A percentile compares a stretch with the other conserved stretches of the same genome.
Conservation (phyloP, 2,797 vertebrate species). For the Acipenser oxyrinchus region DNA sequence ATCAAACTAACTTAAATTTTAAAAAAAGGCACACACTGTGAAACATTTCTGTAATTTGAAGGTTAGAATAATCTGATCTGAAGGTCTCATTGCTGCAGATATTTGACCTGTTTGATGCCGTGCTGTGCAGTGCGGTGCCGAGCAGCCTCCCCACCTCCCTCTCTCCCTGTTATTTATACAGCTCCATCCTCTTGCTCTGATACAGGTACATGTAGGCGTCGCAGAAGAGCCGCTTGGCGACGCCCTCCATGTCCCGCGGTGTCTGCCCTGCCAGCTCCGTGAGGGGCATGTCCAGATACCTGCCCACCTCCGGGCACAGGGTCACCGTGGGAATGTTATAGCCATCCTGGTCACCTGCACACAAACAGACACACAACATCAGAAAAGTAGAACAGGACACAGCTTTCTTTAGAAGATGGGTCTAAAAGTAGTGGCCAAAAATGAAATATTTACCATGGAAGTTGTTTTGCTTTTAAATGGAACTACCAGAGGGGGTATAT, state of each 20-base stretch:
- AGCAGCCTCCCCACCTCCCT: rapidly evolving
- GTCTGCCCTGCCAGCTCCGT: constrained; percentile 59
- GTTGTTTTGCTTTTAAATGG: too few species aligned
- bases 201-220: constrained; percentile 90
- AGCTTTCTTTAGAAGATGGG: too few species aligned
- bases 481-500: too few species aligned
- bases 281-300: constrained; percentile 64
- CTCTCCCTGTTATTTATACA: constrained; percentile 60
- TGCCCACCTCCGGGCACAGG: constrained; percentile 67
- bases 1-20: too few species aligned
- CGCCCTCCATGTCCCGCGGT: constrained; percentile 78
- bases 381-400: neutral
- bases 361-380: neutral
- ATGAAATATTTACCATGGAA: too few species aligned
- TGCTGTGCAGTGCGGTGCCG: too few species aligned
- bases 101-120: neutral
- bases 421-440: too few species aligned
- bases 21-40: too few species aligned
- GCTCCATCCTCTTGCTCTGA: constrained; percentile 68
- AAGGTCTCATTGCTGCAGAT: neutral
- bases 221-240: constrained; percentile 81
- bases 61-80: too few species aligned
- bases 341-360: constrained; percentile 65
- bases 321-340: constrained; percentile 76
- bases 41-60: too few species aligned